These are phyloP conservation scores for Ptychobarbus kaznakovi DNA, from an alignment of 2,797 vertebrate genomes.

Conservation along the genomic window DNA sequence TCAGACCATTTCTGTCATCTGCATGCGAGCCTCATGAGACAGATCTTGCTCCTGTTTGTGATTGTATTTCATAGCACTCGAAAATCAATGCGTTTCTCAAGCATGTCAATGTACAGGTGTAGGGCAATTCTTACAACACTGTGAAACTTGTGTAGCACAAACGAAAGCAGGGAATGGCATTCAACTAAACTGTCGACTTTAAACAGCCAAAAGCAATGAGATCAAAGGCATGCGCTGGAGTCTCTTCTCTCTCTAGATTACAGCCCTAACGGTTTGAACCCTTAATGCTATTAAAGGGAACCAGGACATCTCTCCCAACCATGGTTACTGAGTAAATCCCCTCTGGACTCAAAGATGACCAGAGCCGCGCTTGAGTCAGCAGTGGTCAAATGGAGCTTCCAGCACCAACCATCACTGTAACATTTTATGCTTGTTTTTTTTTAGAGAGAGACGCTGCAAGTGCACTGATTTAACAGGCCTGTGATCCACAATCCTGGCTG, in stretches of 20 bases:
- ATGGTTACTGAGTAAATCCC: slow-evolving; percentile 65
- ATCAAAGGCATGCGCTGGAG: slow-evolving; percentile 80
- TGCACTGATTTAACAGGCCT: slow-evolving; percentile 8
- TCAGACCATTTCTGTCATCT: slow-evolving; percentile 4
- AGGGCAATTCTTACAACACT: slow-evolving; percentile 77
- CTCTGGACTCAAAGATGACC: slow-evolving; percentile 55
- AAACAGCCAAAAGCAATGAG: slow-evolving; percentile 78
- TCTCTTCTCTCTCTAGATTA: slow-evolving; percentile 78
- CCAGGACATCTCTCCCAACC: slow-evolving; percentile 70
- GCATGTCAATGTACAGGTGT: slow-evolving; percentile 84
- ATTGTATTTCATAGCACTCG: slow-evolving; percentile 52
- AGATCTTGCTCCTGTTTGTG: slow-evolving; percentile 27
- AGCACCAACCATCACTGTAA: slow-evolving; percentile 7
- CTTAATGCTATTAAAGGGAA: slow-evolving; percentile 78
- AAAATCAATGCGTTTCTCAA: slow-evolving; percentile 68
- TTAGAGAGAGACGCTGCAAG: not conserved
- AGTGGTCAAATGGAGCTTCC: slow-evolving; percentile 38
- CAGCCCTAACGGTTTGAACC: slow-evolving; percentile 71
- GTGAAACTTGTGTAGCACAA: slow-evolving; percentile 81
- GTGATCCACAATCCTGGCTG: slow-evolving; percentile 1
- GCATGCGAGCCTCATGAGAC: slow-evolving; percentile 14
- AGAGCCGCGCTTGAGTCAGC: slow-evolving; percentile 52
- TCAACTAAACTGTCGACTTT: slow-evolving; percentile 80
- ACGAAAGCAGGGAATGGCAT: slow-evolving; percentile 77
- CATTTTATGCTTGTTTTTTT: not conserved